Evolutionary conservation across 2,797 vertebrate genomes (phyloP), one percentile per base, ranked within the genome.

Genomic region (Prunella strophiata): DNA sequence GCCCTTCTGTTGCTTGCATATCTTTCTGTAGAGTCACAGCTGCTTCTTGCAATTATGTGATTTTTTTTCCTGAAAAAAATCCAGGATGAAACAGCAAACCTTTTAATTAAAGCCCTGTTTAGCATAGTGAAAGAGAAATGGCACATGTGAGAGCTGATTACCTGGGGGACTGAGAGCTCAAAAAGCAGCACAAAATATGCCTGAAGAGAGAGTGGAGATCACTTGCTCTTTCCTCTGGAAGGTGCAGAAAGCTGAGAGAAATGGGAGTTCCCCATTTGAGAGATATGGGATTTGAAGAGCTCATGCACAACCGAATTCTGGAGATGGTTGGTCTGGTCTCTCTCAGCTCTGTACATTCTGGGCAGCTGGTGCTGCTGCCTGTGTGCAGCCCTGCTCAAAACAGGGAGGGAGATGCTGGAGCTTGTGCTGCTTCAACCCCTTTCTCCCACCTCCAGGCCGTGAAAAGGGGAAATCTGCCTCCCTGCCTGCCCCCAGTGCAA

Each of bases 71-170:
- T n/a, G 38, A 55, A 85, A 87, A 84, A 50, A 66, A 57, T 71
- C 45, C 50, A 36, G 38, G 45, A 79, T 89, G 42, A 77, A 95
- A 86, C 48, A 57, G 32, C 15, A 51, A 93, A 63, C 22, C 48
- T 70, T 90, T 78, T 82, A 58, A 85, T 94, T 93, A 95, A 87
- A 95, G 27, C n/a, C n/a, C 38, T 68, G 17, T 79, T 89, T 80
- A 89, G 65, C 59, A 51, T 10, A 86, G 59, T 47, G 84, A 59
- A 87, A 77, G 23, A 76, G 76, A 86, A 90, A 63, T 48, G 38
- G 34, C 59, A 75, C 32, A 16, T 42, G 51, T 40, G 29, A 78
- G n/a, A 82, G 26, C 16, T 55, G 30, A 89, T 73, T 81, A 74
- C 74, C 71, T 82, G 47, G n/a, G 51, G n/a, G 47, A 81, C 14